Evolutionary conservation across 2,797 vertebrate genomes (phyloP), one percentile per base, ranked within the genome.

Genomic region (Falco peregrinus): DNA sequence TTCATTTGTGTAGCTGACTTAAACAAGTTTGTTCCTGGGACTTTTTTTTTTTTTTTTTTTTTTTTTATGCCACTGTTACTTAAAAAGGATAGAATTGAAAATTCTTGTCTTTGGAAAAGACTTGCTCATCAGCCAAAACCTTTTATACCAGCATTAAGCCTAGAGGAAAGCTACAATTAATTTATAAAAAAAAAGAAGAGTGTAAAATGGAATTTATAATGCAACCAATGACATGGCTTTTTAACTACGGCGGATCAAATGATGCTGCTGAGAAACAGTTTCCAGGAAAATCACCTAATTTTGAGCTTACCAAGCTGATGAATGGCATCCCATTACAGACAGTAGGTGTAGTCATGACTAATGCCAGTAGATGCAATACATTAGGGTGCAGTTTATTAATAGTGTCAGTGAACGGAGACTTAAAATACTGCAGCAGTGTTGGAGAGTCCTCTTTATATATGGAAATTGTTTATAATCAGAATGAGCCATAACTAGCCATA

Each of bases 141-240:
- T 84, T 95, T 95, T 95, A 79, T 93, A 83, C 33, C 78, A 78
- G 54, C 51, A 45, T 89, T 94, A 92, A 87, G 89, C 94, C 92
- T 93, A 75, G 50, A 93, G 96, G 86, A 95, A 93, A 92, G 68
- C 61, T 69, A 75, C 89, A 93, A 87, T 93, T 96, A 96, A 83
- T 90, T 89, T 93, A 54, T 79, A 59, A 13, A 35, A 28, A 37
- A 1, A 4, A 26, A 74, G 92, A 70, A 4, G 11, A 71, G 68
- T 29, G 3, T 90, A 77, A 95, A 96, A 96, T 87, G 47, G 71
- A 94, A 92, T 94, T 92, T 90, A 70, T 77, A 90, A 70, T 90
- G 70, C 67, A 89, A 57, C 83, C 88, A 82, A 4, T 87, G 88
- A 45, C 86, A 65, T 71, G 53, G 60, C 31, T 87, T 85, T 94